These are phyloP conservation scores for Gymnosoma rotundatum DNA, from an alignment of 2,888 invertebrate species.

Conservation along the genomic window DNA sequence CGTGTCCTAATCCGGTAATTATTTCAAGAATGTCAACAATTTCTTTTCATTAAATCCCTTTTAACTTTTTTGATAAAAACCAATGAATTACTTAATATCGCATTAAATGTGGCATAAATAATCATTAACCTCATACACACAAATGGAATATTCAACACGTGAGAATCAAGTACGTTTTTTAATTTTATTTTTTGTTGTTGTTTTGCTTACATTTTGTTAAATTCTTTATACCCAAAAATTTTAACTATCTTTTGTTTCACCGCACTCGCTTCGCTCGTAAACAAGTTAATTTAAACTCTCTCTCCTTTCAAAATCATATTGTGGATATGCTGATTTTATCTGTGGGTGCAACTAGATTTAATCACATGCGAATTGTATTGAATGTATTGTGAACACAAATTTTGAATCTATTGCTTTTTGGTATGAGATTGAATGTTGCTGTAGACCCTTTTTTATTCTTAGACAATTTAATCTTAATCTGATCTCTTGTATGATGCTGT, in stretches of 20 bases:
- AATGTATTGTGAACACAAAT: not conserved
- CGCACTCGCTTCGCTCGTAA: slow-evolving; percentile 15
- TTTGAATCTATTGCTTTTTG: not conserved
- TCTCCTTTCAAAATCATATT: slow-evolving; percentile 23
- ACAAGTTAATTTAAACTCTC: slow-evolving; percentile 60
- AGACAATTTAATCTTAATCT: slow-evolving; percentile 46
- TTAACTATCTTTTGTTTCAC: not conserved
- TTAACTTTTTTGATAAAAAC: slow-evolving; percentile 57
- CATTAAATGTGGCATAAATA: slow-evolving; percentile 58
- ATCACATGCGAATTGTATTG: slow-evolving; percentile 20
- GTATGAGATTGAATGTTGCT: not conserved
- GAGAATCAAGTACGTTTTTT: slow-evolving; percentile 38
- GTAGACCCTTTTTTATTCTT: slow-evolving; percentile 1
- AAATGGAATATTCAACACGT: slow-evolving; percentile 12
- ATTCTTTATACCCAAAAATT: not conserved
- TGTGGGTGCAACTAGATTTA: slow-evolving; percentile 34
- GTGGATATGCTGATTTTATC: slow-evolving; percentile 31
- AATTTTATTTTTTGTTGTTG: not conserved
- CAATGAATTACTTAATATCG: slow-evolving; percentile 61
- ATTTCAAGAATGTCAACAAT: slow-evolving; percentile 69
- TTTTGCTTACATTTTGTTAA: not conserved
- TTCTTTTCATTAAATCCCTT: slow-evolving; percentile 50
- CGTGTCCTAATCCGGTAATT: slow-evolving; percentile 74
- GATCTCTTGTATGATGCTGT: slow-evolving; percentile 43
- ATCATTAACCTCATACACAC: not conserved